A percentile compares a stretch with the other conserved stretches of the same genome.
phyloP scores from a whole-genome alignment of 2,888 invertebrate species.

The Tenthredo amoena region DNA sequence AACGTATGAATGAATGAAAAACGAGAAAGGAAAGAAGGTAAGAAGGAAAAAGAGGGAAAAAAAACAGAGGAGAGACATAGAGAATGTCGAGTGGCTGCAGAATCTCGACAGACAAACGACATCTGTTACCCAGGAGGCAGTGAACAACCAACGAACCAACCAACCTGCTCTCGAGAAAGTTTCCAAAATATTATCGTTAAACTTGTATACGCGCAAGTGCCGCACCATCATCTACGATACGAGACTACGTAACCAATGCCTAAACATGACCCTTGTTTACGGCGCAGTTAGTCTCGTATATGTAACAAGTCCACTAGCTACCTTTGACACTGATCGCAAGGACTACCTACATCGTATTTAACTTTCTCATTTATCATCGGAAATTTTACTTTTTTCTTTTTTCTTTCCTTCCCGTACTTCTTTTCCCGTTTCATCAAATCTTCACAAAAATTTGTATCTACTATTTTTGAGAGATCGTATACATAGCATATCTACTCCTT shows the following conservation, averaged over 20 bases:
- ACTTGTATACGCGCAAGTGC: slow-evolving; percentile 20
- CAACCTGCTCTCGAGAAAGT: slow-evolving; percentile 37
- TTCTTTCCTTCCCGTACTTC: background rate
- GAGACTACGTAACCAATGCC: background rate
- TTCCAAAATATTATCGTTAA: slow-evolving; percentile 49
- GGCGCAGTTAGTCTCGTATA: background rate
- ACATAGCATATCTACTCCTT: background rate
- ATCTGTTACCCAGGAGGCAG: slow-evolving; percentile 43
- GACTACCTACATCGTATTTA: slow-evolving; percentile 3
- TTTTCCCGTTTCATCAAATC: background rate
- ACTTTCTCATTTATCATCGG: background rate
- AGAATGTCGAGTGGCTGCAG: slow-evolving; percentile 31
- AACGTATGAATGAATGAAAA: background rate
- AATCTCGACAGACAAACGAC: slow-evolving; percentile 41
- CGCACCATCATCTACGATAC: background rate
- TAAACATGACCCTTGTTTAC: slow-evolving; percentile 38
- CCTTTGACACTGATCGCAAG: background rate
- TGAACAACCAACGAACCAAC: background rate
- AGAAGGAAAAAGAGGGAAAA: background rate
- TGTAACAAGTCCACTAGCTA: background rate
- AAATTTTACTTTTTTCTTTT: background rate
- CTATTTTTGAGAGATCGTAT: background rate
- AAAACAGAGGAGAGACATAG: background rate
- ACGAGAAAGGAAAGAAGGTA: background rate
- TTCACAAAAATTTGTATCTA: background rate